A percentile compares a stretch with the other conserved stretches of the same genome.
Conservation (phyloP, 2,113 vertebrate species). For the Mustela nigripes region DNA sequence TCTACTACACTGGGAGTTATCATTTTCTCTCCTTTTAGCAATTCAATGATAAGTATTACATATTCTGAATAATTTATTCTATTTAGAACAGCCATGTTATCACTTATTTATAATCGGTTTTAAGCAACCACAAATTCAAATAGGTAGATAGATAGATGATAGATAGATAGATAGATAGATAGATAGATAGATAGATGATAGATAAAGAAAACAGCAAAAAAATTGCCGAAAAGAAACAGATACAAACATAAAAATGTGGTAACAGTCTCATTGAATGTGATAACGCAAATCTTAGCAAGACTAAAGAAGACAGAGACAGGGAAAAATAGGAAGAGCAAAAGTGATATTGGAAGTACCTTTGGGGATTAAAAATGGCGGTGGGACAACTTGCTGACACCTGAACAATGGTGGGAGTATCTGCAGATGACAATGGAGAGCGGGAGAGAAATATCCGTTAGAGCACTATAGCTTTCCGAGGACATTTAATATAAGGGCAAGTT, state of each 20-base stretch:
- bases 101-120: constrained; percentile 14
- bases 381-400: neutral
- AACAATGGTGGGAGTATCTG: neutral
- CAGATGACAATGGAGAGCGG: neutral
- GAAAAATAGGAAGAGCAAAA: neutral
- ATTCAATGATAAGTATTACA: neutral
- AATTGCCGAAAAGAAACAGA: neutral
- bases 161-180: neutral
- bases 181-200: neutral
- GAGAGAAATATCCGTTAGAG: neutral
- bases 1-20: neutral
- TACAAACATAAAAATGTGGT: neutral
- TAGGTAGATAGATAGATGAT: neutral
- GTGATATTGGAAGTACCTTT: neutral
- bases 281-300: neutral
- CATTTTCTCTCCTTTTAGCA: neutral
- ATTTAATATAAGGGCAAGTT: neutral
- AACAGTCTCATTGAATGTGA: neutral
- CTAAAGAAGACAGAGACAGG: neutral
- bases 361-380: neutral
- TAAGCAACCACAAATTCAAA: constrained; percentile 21
- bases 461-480: neutral
- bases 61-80: constrained; percentile 23
- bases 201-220: neutral
- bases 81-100: neutral